Evolutionary conservation across 2,888 invertebrate genomes (phyloP).

Genomic region (Liopterus haemorrhoidalis): DNA sequence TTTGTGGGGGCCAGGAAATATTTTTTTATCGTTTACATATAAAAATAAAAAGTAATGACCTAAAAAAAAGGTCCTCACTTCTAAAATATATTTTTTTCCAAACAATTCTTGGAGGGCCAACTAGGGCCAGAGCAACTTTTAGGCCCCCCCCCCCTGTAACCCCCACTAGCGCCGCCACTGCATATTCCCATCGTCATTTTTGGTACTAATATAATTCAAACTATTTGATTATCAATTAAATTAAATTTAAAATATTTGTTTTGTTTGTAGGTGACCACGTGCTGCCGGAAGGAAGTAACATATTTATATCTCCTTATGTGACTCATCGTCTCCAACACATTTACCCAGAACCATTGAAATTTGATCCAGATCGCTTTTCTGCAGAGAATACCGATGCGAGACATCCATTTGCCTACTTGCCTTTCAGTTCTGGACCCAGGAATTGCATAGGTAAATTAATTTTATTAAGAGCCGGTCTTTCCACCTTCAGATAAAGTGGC

Average conservation of each 20-base stretch:
- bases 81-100: too few relatives aligned
- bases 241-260: conserved; percentile 1
- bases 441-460: conserved; percentile 49
- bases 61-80: too few relatives aligned
- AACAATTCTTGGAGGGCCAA: too few relatives aligned
- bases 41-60: too few relatives aligned
- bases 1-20: too few relatives aligned
- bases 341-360: conserved; percentile 53
- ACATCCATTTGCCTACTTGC: conserved; percentile 54
- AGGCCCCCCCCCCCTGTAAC: too few relatives aligned
- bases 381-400: conserved; percentile 47
- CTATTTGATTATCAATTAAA: not conserved
- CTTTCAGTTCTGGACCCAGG: conserved; percentile 56
- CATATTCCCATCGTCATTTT: too few relatives aligned
- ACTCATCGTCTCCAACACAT: conserved; percentile 53
- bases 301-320: conserved; percentile 51
- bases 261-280: conserved; percentile 43
- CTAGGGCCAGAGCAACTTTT: too few relatives aligned
- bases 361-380: conserved; percentile 54
- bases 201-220: not conserved
- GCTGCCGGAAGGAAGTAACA: conserved; percentile 51
- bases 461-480: too few relatives aligned
- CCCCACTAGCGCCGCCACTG: too few relatives aligned
- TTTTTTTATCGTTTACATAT: too few relatives aligned
- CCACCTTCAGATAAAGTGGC: too few relatives aligned